Evolutionary conservation across 2,797 vertebrate genomes (phyloP).

Genomic region (Psittacula derbiana): DNA sequence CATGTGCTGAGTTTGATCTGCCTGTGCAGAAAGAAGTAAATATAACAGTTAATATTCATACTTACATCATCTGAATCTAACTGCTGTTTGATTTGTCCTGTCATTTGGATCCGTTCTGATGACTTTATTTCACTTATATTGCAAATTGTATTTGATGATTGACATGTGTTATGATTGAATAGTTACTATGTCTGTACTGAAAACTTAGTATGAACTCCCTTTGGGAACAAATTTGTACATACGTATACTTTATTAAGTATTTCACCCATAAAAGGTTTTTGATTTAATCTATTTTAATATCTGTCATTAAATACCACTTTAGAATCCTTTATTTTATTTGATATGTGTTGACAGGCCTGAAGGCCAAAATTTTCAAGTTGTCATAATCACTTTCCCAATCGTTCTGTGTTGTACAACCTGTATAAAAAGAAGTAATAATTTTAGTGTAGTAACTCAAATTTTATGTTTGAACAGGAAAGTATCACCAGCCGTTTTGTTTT

Average conservation of each 20-base stretch:
- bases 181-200: background rate
- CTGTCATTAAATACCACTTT: background rate
- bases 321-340: background rate
- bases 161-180: background rate
- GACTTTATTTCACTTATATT: background rate
- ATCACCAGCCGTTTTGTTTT: constrained; percentile 77
- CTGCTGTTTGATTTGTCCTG: background rate
- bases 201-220: background rate
- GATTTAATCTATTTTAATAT: background rate
- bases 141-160: background rate
- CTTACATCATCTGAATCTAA: background rate
- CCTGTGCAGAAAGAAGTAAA: background rate
- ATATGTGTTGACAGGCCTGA: background rate
- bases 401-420: background rate
- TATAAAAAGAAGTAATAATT: background rate
- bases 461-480: constrained; percentile 59
- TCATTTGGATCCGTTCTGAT: background rate
- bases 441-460: background rate
- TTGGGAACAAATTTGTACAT: background rate
- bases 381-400: background rate
- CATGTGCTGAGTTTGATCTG: background rate
- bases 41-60: background rate
- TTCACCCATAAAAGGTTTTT: background rate
- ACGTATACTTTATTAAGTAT: background rate
- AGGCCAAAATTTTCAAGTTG: background rate